Evolutionary conservation across 2,797 vertebrate genomes (phyloP).

Genomic region (Hylomyscus alleni): DNA sequence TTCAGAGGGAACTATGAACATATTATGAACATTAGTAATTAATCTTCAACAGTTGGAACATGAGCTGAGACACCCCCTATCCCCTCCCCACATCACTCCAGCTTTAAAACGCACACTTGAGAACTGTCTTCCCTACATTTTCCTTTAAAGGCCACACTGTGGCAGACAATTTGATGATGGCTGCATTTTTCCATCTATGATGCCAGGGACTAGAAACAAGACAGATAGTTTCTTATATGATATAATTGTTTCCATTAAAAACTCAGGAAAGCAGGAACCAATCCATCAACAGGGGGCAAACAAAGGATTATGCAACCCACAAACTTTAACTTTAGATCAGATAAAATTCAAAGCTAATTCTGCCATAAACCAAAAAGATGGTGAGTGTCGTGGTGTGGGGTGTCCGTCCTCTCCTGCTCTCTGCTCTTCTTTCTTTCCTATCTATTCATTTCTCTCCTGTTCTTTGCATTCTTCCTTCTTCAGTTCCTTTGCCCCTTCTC

Average conservation of each 20-base stretch:
- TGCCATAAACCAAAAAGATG: slow-evolving; percentile 72
- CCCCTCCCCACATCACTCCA: slow-evolving; percentile 80
- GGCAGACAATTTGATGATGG: slow-evolving; percentile 87
- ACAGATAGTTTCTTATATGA: slow-evolving; percentile 89
- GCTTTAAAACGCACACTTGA: slow-evolving; percentile 84
- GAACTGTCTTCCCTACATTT: slow-evolving; percentile 87
- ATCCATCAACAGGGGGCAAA: slow-evolving; percentile 86
- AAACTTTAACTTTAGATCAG: slow-evolving; percentile 80
- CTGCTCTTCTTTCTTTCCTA: too few species aligned
- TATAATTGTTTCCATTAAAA: slow-evolving; percentile 90
- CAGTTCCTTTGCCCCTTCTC: background rate
- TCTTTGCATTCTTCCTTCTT: background rate
- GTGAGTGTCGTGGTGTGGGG: slow-evolving; percentile 60
- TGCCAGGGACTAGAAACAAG: slow-evolving; percentile 88
- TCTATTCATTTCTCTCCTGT: background rate
- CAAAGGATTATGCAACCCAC: slow-evolving; percentile 85
- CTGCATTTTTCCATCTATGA: slow-evolving; percentile 90
- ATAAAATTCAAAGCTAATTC: slow-evolving; percentile 76
- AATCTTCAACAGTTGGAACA: slow-evolving; percentile 81
- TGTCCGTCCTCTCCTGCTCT: background rate
- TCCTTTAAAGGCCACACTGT: slow-evolving; percentile 90
- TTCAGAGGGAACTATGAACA: slow-evolving; percentile 85
- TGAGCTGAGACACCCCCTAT: slow-evolving; percentile 74
- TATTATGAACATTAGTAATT: slow-evolving; percentile 85
- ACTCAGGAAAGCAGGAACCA: slow-evolving; percentile 86